A percentile compares a stretch with the other conserved stretches of the same genome.
Evolutionary conservation across 2,113 vertebrate species (phyloP).

Genomic region (Oriolus oriolus): DNA sequence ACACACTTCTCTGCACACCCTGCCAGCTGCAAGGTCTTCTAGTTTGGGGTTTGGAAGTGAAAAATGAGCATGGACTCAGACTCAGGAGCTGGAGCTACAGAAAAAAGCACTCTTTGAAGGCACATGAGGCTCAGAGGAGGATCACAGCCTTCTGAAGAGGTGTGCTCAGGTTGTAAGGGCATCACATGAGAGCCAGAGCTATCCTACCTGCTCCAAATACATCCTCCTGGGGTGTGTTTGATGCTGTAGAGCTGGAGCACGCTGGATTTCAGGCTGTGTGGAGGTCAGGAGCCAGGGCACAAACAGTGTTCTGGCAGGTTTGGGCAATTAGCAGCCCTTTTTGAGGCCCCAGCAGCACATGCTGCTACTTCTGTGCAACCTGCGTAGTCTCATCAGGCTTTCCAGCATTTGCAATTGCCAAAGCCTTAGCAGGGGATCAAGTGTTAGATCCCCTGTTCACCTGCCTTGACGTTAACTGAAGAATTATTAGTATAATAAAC

Average conservation of each 20-base stretch:
- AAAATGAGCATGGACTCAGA: not conserved
- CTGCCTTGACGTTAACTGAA: not conserved
- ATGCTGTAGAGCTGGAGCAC: rapidly evolving
- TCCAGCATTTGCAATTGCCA: not conserved
- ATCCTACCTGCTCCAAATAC: rapidly evolving
- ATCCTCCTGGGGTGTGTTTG: not conserved
- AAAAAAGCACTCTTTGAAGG: not conserved
- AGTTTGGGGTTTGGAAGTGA: not conserved
- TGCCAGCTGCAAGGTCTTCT: not conserved
- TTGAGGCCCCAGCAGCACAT: not conserved
- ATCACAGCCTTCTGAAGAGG: not conserved
- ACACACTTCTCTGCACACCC: not conserved
- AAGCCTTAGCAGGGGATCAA: not conserved
- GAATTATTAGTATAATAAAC: conserved; percentile 1
- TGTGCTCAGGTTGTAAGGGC: not conserved
- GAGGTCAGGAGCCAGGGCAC: not conserved
- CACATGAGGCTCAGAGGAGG: not conserved
- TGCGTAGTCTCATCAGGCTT: not conserved
- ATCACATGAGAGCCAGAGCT: not conserved
- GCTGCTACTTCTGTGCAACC: not conserved
- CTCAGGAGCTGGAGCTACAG: not conserved
- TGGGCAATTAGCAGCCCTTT: not conserved
- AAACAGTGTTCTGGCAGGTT: not conserved
- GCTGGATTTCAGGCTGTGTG: not conserved
- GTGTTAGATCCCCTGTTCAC: not conserved